Base-by-base conservation (phyloP, 1,140 invertebrate species). In the Anastatus disparis region DNA sequence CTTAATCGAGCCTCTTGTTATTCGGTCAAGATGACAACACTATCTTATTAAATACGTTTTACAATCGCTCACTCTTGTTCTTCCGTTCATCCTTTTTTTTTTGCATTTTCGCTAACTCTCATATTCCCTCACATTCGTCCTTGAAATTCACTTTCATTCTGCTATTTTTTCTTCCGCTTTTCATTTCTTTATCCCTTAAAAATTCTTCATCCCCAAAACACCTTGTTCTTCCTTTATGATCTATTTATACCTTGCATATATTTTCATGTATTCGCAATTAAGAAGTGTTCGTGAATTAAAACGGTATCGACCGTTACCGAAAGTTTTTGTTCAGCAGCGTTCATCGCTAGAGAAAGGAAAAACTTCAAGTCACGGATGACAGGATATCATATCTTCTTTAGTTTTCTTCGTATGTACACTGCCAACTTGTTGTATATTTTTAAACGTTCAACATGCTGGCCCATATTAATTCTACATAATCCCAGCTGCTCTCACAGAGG, bases 401-500 rank as follows among this genome's bases (percentile, higher is more conserved):
- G 66, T 79, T 74, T 74, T 62, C 59, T 79, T 73, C 63, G 78
- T 82, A 78, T 79, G 76, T 81, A 82, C 80, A 80, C n/a, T 74
- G 72, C 76, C 76, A 63, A 76, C 72, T 63, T 76, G 76, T 65
- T 67, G 68, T 53, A 75, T 68, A 71, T 56, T 40, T 48, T 24
- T 63, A 29, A 58, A 62, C 46, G 71, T 76, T 74, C 71, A 79
- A 77, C 73, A 71, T 72, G 74, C 75, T 75, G 77, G 68, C 70
- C 70, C 78, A 72, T n/a, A 70, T 76, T 68, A 77, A 72, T 75
- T 80, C 68, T 74, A 77, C 72, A 71, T 75, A 75, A 71, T 73
- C 67, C 70, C 71, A 78, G 77, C 73, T 75, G 24, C 58, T 78
- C 76, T 76, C 74, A 78, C 76, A 61, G 77, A 75, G 75, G 56